Percentiles rank a stretch among this genome's conserved stretches.
phyloP scores from a whole-genome alignment of 2,797 vertebrate genomes.

The Thunnus albacares region DNA sequence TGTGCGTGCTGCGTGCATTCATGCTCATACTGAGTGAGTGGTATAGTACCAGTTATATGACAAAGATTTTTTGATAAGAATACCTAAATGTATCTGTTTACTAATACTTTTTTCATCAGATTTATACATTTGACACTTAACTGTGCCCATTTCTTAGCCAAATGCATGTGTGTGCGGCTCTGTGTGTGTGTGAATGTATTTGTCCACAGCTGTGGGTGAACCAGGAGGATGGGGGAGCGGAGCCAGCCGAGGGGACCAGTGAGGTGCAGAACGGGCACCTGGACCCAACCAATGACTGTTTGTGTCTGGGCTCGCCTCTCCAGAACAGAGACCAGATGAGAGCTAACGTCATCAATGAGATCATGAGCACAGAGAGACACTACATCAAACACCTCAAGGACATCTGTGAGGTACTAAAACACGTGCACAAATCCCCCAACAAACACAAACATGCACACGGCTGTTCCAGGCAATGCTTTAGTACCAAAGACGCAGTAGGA shows the following conservation, averaged over 20 bases:
- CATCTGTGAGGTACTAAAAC: conserved; percentile 95
- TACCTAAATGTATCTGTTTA: conserved; percentile 26
- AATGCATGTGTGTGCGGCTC: conserved; percentile 47
- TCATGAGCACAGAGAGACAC: conserved; percentile 96
- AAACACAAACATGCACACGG: neutral
- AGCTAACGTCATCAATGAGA: conserved; percentile 97
- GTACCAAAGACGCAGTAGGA: neutral
- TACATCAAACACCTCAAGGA: conserved; percentile 98
- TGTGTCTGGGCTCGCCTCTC: conserved; percentile 94
- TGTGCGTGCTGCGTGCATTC: conserved; percentile 35
- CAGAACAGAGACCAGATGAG: conserved; percentile 99
- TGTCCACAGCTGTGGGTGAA: conserved; percentile 95
- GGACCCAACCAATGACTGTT: conserved; percentile 95
- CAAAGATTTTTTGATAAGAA: conserved; percentile 12
- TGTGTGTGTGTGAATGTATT: conserved; percentile 55
- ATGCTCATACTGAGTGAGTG: conserved; percentile 33
- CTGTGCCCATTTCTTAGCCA: conserved; percentile 48
- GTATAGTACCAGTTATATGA: neutral
- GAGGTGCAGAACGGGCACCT: conserved; percentile 98
- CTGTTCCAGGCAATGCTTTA: neutral
- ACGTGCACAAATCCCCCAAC: conserved; percentile 14
- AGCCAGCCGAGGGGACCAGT: conserved; percentile 92
- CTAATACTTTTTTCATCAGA: conserved; percentile 31
- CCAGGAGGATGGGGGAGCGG: conserved; percentile 94
- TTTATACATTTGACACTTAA: conserved; percentile 3